Evolutionary conservation across 2,113 vertebrate species (phyloP), one percentile per base, ranked within the genome.

Genomic region (Odontesthes bonariensis): DNA sequence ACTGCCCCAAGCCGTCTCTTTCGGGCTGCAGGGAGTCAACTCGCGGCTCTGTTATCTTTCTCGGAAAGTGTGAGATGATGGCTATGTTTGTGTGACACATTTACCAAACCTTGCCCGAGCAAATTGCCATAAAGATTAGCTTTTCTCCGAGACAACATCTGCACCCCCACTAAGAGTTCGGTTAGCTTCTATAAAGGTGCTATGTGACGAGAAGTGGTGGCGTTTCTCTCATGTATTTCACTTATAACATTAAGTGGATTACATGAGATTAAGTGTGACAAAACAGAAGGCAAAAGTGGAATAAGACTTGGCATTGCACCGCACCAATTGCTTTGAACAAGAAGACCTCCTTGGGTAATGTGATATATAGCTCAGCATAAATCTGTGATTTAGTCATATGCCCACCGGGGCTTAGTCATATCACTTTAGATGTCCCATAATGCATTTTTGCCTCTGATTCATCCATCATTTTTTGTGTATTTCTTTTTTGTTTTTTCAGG

Each of bases 181-280:
- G 51, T 19, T 70, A 72, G 75, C 77, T 64, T 68, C 55, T 87
- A 69, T 49, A 19, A 81, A 86, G 84, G 84, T 86, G 75, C 61
- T 80, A 82, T 59, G 60, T 79, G 66, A 77, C 82, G 82, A 77
- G 77, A 20, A 73, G 73, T 72, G 49, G 70, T 67, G 23, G 77
- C 80, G 89, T 90, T 89, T 77, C 82, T 79, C 79, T 92, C 84
- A 83, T 92, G 83, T 88, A 90, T 84, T 82, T 70, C 64, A 89
- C 86, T 92, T 93, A 79, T 87, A 88, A 92, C 88, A 89, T 87
- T 90, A 93, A 95, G 91, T 94, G 92, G 93, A 94, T 94, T 94
- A 93, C 79, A 73, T 70, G 31, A 92, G 91, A 94, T 94, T 93
- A 94, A 86, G 79, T 81, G 67, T 75, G 88, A 92, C 87, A 92